Conservation (phyloP, 2,888 invertebrate genomes). For the Drosophila diplacantha region DNA sequence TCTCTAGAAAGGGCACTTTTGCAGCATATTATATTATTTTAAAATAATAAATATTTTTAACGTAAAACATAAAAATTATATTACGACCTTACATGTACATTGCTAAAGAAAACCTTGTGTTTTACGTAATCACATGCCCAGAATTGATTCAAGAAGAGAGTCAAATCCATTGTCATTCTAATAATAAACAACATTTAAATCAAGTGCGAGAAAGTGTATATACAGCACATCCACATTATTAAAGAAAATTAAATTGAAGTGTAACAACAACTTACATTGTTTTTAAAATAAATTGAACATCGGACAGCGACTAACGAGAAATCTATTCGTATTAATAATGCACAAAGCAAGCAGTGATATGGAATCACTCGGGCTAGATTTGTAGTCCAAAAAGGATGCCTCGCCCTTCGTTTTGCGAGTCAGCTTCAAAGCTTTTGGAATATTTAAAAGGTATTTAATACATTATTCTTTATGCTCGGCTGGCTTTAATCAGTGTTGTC, state of each 20-base stretch:
- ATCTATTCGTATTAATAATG: constrained; percentile 12
- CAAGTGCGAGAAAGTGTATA: background rate
- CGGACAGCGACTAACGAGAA: constrained; percentile 3
- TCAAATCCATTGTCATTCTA: background rate
- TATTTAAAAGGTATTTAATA: constrained; percentile 31
- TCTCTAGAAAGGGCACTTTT: too few relatives aligned
- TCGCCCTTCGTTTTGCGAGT: background rate
- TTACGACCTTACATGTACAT: too few relatives aligned
- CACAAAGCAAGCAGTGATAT: constrained; percentile 14
- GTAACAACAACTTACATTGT: background rate
- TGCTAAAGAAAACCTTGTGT: too few relatives aligned
- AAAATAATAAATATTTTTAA: too few relatives aligned
- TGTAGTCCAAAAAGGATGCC: constrained; percentile 2
- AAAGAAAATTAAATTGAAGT: constrained; percentile 2
- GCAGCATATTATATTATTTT: too few relatives aligned
- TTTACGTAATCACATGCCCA: too few relatives aligned
- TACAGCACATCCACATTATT: background rate
- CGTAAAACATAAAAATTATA: too few relatives aligned
- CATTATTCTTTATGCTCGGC: constrained; percentile 34
- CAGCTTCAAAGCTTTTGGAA: constrained; percentile 10
- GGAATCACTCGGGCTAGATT: constrained; percentile 2
- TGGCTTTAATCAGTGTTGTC: constrained; percentile 51
- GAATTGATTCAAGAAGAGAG: background rate
- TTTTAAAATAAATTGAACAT: background rate
- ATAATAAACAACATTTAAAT: background rate